Evolutionary conservation across 2,888 invertebrate genomes (phyloP), one percentile per base, ranked within the genome.

Genomic region (Hanleya hanleyi): DNA sequence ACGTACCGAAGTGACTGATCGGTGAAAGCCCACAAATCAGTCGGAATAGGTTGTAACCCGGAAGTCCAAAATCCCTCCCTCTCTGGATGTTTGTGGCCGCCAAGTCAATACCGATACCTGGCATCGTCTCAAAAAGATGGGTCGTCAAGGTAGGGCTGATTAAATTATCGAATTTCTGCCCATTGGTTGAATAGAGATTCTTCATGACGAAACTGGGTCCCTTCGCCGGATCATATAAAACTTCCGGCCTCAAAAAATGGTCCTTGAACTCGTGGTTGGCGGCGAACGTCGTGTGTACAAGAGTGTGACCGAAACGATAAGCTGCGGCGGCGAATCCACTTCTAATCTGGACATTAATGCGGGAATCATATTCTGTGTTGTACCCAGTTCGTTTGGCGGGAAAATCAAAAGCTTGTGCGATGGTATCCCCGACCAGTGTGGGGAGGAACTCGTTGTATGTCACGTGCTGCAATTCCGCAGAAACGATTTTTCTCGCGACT

Each of bases 401-500:
- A 57, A 57, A 57, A 29, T 57, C 57, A 26, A 57, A 57, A 57
- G 57, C 57, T 29, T 57, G 22, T 4, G 57, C 57, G 3, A 57
- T 18, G 4, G 22, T 15, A 4, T 22, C 12, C 2, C 57, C 97
- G 15, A 98, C 93, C 64, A 99, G 92, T 70, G 97, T 71, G 6
- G 98, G 98, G 69, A 99, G 91, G 70, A 86, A 91, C 77, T 92
- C 90, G 35, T 83, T 83, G 81, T 87, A 91, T 7, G 88, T 85
- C 35, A 91, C 87, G 74, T 91, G 88, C 69, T 91, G 92, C 96
- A 97, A 82, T 57, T 88, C 78, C 0, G 96, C 97, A 0, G 93
- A 93, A 0, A 97, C 88, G 36, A 97, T 94, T 83, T 93, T 93
- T 73, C 96, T 91, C 0, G 84, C 73, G 74, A 86, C 86, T 71